Evolutionary conservation across 1,140 invertebrate species (phyloP).

Genomic region (Leptinotarsa texana): DNA sequence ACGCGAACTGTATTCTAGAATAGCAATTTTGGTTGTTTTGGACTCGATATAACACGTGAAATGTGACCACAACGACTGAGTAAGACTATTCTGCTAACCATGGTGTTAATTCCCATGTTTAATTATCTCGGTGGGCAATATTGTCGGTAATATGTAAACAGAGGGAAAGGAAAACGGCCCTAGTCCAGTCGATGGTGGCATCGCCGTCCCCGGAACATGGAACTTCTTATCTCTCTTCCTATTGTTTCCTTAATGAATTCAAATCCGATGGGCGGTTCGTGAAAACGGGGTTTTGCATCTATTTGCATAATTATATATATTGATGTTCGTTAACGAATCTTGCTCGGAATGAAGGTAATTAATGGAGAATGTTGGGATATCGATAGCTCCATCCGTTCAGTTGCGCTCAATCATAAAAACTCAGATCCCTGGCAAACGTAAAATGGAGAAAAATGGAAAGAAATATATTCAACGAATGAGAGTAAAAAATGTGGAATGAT

Average conservation of each 20-base stretch:
- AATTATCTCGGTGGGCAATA: constrained; percentile 43
- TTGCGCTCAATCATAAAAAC: too few relatives aligned
- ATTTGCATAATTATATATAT: constrained; percentile 57
- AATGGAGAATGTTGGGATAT: neutral
- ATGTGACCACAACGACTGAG: constrained; percentile 23
- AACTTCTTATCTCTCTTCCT: constrained; percentile 53
- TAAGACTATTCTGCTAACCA: constrained; percentile 21
- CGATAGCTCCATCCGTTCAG: too few relatives aligned
- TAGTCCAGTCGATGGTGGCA: constrained; percentile 7
- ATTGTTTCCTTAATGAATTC: constrained; percentile 56
- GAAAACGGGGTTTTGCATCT: constrained; percentile 53
- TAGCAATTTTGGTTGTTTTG: constrained; percentile 2
- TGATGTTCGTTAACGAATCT: constrained; percentile 56
- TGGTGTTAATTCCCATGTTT: constrained; percentile 28
- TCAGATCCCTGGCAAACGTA: too few relatives aligned
- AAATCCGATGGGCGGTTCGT: constrained; percentile 53
- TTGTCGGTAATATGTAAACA: constrained; percentile 41
- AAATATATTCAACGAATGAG: too few relatives aligned
- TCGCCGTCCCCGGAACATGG: constrained; percentile 34
- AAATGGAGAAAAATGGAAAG: too few relatives aligned
- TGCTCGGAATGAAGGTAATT: constrained; percentile 33
- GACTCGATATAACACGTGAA: constrained; percentile 13
- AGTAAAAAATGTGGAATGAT: too few relatives aligned
- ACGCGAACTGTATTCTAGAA: constrained; percentile 1
- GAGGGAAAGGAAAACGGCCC: constrained; percentile 15